Conservation (phyloP, 2,797 vertebrate species). For the Valencia hispanica region DNA sequence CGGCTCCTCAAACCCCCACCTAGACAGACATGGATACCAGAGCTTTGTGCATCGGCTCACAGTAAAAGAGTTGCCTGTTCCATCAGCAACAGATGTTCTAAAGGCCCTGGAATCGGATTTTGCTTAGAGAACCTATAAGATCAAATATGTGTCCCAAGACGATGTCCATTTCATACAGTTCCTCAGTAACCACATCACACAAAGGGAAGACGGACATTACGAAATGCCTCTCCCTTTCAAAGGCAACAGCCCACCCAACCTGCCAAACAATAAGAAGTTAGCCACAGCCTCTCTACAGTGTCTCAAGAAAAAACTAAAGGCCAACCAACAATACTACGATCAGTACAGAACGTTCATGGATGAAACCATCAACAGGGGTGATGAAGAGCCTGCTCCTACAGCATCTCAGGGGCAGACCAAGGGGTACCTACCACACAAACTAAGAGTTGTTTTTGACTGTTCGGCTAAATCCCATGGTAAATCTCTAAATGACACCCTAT, state of each 20-base stretch:
- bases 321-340: too few species aligned
- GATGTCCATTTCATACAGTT: not conserved
- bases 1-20: not conserved
- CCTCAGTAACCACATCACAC: not conserved
- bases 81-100: conserved; percentile 27
- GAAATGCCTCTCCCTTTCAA: not conserved
- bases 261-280: not conserved
- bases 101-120: conserved; percentile 40
- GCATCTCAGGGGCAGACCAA: too few species aligned
- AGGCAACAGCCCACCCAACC: too few species aligned
- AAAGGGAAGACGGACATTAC: not conserved
- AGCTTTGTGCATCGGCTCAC: conserved; percentile 12
- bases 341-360: too few species aligned
- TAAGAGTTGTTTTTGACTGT: not conserved
- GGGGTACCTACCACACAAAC: too few species aligned
- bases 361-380: too few species aligned
- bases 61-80: conserved; percentile 26
- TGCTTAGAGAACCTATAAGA: not conserved
- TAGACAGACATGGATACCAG: not conserved
- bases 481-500: not conserved
- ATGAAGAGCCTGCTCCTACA: too few species aligned
- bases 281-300: too few species aligned
- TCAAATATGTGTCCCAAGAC: not conserved
- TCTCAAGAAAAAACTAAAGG: too few species aligned
- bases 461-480: not conserved